A percentile compares a stretch with the other conserved stretches of the same genome.
phyloP scores from a whole-genome alignment of 2,888 invertebrate species.

The Drosophila neonasuta region DNA sequence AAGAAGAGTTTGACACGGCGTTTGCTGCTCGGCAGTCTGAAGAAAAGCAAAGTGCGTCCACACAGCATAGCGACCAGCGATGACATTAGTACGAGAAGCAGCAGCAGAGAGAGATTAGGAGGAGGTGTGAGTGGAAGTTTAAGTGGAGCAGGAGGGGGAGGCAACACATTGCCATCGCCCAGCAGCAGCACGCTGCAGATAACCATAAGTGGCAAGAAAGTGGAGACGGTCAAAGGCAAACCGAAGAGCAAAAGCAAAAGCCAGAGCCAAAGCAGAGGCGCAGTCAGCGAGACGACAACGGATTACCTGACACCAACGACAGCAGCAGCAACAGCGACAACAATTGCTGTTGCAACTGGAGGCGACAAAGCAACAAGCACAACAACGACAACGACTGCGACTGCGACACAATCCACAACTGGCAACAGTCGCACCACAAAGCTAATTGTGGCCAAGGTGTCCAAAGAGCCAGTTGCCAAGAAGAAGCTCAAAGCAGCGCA shows the following conservation, averaged over 20 bases:
- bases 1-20: slow-evolving; percentile 76
- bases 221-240: slow-evolving; percentile 61
- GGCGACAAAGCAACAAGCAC: slow-evolving; percentile 21
- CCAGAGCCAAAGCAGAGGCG: slow-evolving; percentile 37
- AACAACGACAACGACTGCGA: slow-evolving; percentile 41
- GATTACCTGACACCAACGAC: slow-evolving; percentile 46
- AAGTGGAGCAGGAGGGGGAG: slow-evolving; percentile 11
- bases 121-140: slow-evolving; percentile 12
- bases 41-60: slow-evolving; percentile 70
- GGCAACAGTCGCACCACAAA: slow-evolving; percentile 65
- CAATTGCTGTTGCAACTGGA: slow-evolving; percentile 51
- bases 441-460: slow-evolving; percentile 70
- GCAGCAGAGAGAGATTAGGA: slow-evolving; percentile 47
- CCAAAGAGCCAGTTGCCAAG: slow-evolving; percentile 51
- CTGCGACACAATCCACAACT: slow-evolving; percentile 40
- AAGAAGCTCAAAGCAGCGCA: slow-evolving; percentile 51
- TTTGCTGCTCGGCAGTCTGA: slow-evolving; percentile 74
- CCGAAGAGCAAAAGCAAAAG: slow-evolving; percentile 39
- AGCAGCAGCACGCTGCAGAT: slow-evolving; percentile 79
- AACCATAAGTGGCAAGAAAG: slow-evolving; percentile 80
- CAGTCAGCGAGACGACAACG: slow-evolving; percentile 60
- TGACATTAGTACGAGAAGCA: slow-evolving; percentile 57
- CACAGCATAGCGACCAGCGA: slow-evolving; percentile 63
- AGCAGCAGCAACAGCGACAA: slow-evolving; percentile 46
- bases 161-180: slow-evolving; percentile 16